Evolutionary conservation across 2,113 vertebrate species (phyloP), one percentile per base, ranked within the genome.

Genomic region (Albula glossodonta): DNA sequence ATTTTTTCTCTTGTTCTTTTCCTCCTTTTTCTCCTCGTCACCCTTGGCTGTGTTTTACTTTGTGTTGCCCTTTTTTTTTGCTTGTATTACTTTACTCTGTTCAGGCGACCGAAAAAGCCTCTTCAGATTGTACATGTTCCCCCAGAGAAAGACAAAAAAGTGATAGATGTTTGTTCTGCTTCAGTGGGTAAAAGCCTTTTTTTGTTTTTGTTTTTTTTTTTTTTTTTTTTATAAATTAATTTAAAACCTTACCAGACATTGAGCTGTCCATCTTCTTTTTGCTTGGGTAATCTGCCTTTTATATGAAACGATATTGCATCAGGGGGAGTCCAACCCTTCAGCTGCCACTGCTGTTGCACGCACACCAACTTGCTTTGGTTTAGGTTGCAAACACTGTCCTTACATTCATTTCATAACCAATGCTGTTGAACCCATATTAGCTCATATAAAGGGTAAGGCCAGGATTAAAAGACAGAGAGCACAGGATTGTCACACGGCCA

Each of bases 221-320:
- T 48, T 79, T 74, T 90, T 80, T 15, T 80, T 78, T 53, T 51
- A 95, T 96, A 96, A 95, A 96, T 95, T 95, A 95, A 95, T 95
- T 96, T 95, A 95, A 95, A 94, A 74, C 70, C 70, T 74, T 74
- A 74, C 70, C 31, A 89, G 84, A 86, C 87, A 5, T 83, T 86
- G 25, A 84, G 88, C 89, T 77, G 87, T 81, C 82, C 77, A 25
- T 25, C 81, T 31, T 13, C 53, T 31, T 78, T 63, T 88, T 66
- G 85, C 79, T 82, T 84, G 41, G 84, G 79, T 25, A 53, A 74
- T 89, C 83, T 83, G 77, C 60, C 84, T 50, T 78, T 88, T 84
- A 86, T 81, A 86, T 87, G 87, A 81, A 12, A 63, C 17, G 4
- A 3, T 19, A 56, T 63, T 63, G 60, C 12, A 63, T 63, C 53